phyloP scores from a whole-genome alignment of 1,140 invertebrate species.

The Bombus impatiens region DNA sequence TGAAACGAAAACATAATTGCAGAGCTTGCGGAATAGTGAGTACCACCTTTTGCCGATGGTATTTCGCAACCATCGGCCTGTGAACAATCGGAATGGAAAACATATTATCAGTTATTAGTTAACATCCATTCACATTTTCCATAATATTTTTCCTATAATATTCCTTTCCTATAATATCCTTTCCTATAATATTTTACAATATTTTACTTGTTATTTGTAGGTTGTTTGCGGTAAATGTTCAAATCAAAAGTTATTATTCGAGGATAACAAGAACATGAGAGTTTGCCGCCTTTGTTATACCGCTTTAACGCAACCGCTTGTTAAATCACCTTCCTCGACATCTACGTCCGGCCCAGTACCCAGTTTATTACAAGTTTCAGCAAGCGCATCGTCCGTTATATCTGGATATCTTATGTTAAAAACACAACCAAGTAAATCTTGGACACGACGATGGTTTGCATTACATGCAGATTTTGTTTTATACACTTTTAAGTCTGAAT shows the following conservation, averaged over 20 bases:
- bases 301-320: slow-evolving; percentile 76
- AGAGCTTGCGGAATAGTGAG: slow-evolving; percentile 89
- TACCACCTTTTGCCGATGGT: slow-evolving; percentile 20
- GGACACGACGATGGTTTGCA: slow-evolving; percentile 85
- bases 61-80: background rate
- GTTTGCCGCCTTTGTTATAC: slow-evolving; percentile 80
- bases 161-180: no score
- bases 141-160: no score
- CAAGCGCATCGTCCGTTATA: slow-evolving; percentile 83
- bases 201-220: slow-evolving; percentile 74
- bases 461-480: slow-evolving; percentile 86
- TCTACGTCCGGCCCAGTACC: slow-evolving; percentile 77
- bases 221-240: slow-evolving; percentile 89
- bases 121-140: background rate
- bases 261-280: slow-evolving; percentile 84
- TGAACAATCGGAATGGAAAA: background rate
- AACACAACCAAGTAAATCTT: slow-evolving; percentile 84
- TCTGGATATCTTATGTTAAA: slow-evolving; percentile 84
- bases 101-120: background rate
- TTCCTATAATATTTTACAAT: background rate
- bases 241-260: slow-evolving; percentile 86
- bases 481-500: slow-evolving; percentile 85
- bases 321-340: slow-evolving; percentile 72
- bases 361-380: slow-evolving; percentile 83
- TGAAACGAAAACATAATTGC: slow-evolving; percentile 89